Evolutionary conservation across 2,113 vertebrate species (phyloP).

Genomic region (Eretmochelys imbricata): DNA sequence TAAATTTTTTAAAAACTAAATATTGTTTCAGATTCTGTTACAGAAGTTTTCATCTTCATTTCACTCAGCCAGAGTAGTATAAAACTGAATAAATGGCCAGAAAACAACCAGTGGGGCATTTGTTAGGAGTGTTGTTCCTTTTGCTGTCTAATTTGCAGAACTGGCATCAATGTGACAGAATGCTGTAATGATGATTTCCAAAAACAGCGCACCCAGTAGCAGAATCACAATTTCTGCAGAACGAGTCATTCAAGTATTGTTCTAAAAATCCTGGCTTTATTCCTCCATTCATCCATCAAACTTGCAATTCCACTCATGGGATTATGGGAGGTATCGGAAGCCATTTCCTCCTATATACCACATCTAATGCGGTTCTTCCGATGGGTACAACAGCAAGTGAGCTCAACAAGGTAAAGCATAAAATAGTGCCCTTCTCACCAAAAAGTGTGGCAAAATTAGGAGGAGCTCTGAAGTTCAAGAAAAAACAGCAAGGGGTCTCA

Average conservation of each 20-base stretch:
- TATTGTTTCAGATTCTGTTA: background rate
- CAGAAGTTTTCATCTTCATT: conserved; percentile 30
- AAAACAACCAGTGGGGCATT: background rate
- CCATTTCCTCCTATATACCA: background rate
- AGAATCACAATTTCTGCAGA: background rate
- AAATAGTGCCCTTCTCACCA: background rate
- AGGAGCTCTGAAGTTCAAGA: background rate
- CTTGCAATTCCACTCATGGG: background rate
- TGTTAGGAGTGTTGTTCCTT: background rate
- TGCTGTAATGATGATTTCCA: background rate
- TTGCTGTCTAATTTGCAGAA: conserved; percentile 10
- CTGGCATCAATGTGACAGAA: background rate
- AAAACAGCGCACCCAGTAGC: background rate
- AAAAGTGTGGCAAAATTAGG: background rate
- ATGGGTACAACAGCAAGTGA: background rate
- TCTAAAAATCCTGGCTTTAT: conserved; percentile 32
- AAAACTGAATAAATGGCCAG: background rate
- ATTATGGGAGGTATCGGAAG: background rate
- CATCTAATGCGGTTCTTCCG: background rate
- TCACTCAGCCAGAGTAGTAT: conserved; percentile 11
- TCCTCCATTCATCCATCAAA: background rate
- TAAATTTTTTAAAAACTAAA: background rate
- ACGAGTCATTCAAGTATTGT: background rate
- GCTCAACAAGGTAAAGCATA: background rate
- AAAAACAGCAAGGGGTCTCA: background rate